phyloP scores from a whole-genome alignment of 2,113 vertebrate genomes.

The Gnathonemus longibarbis region DNA sequence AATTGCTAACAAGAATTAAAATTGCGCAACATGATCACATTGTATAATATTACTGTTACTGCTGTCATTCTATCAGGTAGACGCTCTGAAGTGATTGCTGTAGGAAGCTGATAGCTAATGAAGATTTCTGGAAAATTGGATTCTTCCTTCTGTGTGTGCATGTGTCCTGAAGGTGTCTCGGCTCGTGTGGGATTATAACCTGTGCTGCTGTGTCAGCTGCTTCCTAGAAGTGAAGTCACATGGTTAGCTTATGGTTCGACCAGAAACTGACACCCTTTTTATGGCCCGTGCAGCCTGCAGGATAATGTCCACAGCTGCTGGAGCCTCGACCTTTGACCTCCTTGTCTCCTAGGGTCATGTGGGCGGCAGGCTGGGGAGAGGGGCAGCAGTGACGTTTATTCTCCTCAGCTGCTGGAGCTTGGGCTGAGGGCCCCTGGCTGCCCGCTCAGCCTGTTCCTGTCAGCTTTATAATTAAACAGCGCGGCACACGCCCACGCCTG shows the following conservation, averaged over 20 bases:
- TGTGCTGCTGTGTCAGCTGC: not conserved
- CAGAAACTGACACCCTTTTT: not conserved
- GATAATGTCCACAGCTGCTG: not conserved
- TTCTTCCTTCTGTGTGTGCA: not conserved
- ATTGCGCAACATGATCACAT: not conserved
- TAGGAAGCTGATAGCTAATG: not conserved
- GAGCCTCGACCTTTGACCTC: not conserved
- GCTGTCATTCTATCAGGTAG: not conserved
- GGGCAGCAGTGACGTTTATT: not conserved
- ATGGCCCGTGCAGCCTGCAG: not conserved
- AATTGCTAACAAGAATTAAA: not conserved
- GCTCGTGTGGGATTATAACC: not conserved
- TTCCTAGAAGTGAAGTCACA: not conserved
- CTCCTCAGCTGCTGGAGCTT: not conserved
- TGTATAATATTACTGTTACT: not conserved
- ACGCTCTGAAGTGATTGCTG: not conserved
- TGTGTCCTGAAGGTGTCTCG: constrained; percentile 18
- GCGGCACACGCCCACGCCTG: not conserved
- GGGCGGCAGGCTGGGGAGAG: not conserved
- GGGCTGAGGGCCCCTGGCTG: not conserved
- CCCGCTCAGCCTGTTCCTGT: not conserved
- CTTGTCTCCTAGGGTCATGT: not conserved
- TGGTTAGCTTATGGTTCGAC: not conserved
- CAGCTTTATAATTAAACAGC: not conserved
- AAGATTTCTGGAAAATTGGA: not conserved